phyloP scores from a whole-genome alignment of 2,797 vertebrate genomes.

The Mycteria americana region DNA sequence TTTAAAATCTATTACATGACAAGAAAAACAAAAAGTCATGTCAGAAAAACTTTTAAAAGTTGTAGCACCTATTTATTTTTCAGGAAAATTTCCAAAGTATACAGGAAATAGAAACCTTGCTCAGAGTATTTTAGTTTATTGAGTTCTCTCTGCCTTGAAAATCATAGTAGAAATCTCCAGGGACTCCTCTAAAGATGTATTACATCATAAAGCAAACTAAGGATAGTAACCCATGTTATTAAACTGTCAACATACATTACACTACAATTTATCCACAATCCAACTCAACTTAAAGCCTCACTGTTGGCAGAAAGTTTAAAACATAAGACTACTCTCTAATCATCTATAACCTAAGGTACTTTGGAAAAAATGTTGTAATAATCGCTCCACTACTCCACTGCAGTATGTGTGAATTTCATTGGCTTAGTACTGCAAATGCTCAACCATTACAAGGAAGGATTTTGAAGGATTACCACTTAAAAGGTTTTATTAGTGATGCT shows the following conservation, averaged over 20 bases:
- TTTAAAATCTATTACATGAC: slow-evolving; percentile 57
- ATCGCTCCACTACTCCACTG: slow-evolving; percentile 39
- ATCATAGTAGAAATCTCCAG: slow-evolving; percentile 63
- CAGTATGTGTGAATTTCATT: slow-evolving; percentile 68
- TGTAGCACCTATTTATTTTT: slow-evolving; percentile 73
- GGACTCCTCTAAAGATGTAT: slow-evolving; percentile 73
- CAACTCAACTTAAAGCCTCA: slow-evolving; percentile 62
- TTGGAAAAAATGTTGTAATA: slow-evolving; percentile 67
- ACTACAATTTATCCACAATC: slow-evolving; percentile 72
- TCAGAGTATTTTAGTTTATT: slow-evolving; percentile 70
- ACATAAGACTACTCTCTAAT: slow-evolving; percentile 69
- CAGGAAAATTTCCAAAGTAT: slow-evolving; percentile 75
- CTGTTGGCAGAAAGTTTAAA: slow-evolving; percentile 74
- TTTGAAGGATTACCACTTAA: slow-evolving; percentile 66
- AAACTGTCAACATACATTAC: slow-evolving; percentile 80
- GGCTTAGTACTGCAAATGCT: slow-evolving; percentile 61
- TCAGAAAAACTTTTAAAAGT: slow-evolving; percentile 68
- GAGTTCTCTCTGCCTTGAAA: slow-evolving; percentile 71
- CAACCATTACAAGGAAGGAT: slow-evolving; percentile 51
- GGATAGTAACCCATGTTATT: slow-evolving; percentile 76
- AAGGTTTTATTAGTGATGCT: slow-evolving; percentile 49
- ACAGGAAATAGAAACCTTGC: slow-evolving; percentile 69
- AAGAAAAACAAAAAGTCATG: slow-evolving; percentile 71
- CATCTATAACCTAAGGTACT: slow-evolving; percentile 67
- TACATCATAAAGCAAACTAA: slow-evolving; percentile 79